phyloP scores from a whole-genome alignment of 2,797 vertebrate species.

The Lemur catta region DNA sequence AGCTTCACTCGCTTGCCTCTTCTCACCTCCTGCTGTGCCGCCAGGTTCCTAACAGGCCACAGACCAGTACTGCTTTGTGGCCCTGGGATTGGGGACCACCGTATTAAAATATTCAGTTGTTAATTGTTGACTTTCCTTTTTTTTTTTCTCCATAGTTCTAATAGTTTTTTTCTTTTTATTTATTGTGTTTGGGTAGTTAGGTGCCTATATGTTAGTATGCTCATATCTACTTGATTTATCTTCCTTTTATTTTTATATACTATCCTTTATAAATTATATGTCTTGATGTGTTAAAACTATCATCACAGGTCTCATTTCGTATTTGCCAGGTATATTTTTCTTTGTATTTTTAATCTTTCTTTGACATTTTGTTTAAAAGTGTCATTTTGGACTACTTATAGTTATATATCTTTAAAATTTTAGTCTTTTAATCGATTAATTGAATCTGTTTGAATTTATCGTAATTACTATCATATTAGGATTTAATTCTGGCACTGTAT shows the following conservation, averaged over 20 bases:
- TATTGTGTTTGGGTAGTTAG: neutral
- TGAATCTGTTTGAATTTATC: neutral
- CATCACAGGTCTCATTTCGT: neutral
- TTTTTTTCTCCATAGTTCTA: neutral
- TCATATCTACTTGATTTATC: neutral
- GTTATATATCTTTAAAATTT: neutral
- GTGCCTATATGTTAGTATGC: neutral
- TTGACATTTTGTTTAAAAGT: neutral
- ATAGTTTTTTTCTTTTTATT: neutral
- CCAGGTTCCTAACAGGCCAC: too few species aligned
- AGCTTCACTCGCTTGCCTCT: too few species aligned
- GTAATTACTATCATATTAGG: neutral
- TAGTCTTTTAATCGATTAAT: neutral
- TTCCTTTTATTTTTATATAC: neutral
- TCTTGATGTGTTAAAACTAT: neutral
- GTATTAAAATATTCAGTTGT: neutral
- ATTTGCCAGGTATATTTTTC: neutral
- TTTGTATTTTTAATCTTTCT: neutral
- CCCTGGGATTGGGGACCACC: too few species aligned
- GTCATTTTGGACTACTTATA: neutral
- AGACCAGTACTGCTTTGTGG: too few species aligned
- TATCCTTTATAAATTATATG: neutral
- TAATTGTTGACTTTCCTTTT: neutral
- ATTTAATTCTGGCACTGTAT: neutral
- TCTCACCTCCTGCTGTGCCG: too few species aligned